Evolutionary conservation across 2,113 vertebrate species (phyloP).

Genomic region (Oxygymnocypris stewartii): DNA sequence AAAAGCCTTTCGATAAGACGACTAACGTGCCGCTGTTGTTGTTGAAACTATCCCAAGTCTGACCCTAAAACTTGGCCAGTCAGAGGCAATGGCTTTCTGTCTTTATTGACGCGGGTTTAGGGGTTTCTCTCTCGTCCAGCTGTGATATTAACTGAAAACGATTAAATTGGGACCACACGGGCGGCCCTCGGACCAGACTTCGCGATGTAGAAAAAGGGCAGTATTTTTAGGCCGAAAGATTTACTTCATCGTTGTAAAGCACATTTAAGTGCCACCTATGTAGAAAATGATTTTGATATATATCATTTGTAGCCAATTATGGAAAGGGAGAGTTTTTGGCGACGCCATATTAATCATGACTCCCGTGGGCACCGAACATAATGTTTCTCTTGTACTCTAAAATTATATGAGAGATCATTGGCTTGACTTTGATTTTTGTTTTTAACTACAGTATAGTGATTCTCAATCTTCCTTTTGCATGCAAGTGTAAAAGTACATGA

Average conservation of each 20-base stretch:
- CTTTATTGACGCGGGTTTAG: constrained; percentile 46
- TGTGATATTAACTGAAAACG: constrained; percentile 70
- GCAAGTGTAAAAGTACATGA: neutral
- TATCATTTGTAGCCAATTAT: constrained; percentile 47
- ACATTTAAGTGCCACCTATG: constrained; percentile 72
- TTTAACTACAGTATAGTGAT: neutral
- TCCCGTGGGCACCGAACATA: constrained; percentile 8
- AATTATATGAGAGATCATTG: neutral
- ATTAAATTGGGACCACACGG: constrained; percentile 78
- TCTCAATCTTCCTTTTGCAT: neutral
- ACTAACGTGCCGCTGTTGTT: constrained; percentile 22
- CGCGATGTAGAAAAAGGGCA: constrained; percentile 54
- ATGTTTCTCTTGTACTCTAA: neutral
- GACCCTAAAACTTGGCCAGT: constrained; percentile 26
- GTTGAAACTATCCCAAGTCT: constrained; percentile 27
- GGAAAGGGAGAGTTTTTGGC: constrained; percentile 32
- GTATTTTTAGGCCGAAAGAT: constrained; percentile 75
- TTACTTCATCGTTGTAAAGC: constrained; percentile 67
- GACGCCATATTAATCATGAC: constrained; percentile 53
- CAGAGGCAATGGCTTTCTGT: constrained; percentile 39
- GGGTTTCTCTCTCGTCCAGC: constrained; percentile 65
- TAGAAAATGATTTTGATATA: constrained; percentile 64
- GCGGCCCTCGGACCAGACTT: constrained; percentile 69
- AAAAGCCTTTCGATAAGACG: constrained; percentile 33
- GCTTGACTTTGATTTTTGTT: neutral